Evolutionary conservation across 23 tunicate genomes (phyloP), one percentile per base, ranked within the genome.

Genomic region (Trididemnum miniatum): DNA sequence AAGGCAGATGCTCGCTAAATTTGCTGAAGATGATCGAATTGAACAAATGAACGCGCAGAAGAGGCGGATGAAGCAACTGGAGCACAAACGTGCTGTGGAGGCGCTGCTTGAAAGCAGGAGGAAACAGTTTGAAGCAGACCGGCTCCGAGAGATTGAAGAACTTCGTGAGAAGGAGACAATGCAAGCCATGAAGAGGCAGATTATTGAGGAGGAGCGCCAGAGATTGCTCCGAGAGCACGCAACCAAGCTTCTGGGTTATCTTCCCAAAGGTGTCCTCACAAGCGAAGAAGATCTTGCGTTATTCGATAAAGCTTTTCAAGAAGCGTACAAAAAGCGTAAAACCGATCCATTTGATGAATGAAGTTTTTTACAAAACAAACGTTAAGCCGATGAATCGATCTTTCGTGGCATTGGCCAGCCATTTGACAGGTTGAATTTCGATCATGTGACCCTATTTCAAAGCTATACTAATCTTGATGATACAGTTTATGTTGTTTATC

Each of bases 31-130:
- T 74, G 99, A 95, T 80, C 89, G 96, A 1, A 86, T 95, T 28
- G 99, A 95, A 74, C 99, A 95, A 59, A 95, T 95, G 96, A 95
- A 95, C 51, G 92, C 89, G 26, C 96, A 95, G 77, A 95, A 95
- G 66, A 83, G 99, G 24, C 81, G 99, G 63, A 95, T 95, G 99
- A 90, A 89, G 64, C 99, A 95, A 80, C 87, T 90, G 35, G 92
- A 95, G 35, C 99, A 95, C 64, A 95, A 95, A 80, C 57, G 99
- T 33, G 99, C 99, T 2, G 99, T 95, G 1, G 94, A 95, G 52
- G 84, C 77, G 15, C 83, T 93, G 20, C 71, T 93, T 39, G 93
- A 81, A 69, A 88, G 90, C 40, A 71, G 95, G 5, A 62, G 87
- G 26, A 72, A 78, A 37, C 91, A 90, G 64, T 90, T 95, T 49